phyloP scores from a whole-genome alignment of 2,888 invertebrate genomes.

The Mongoloraphidia duomilia region DNA sequence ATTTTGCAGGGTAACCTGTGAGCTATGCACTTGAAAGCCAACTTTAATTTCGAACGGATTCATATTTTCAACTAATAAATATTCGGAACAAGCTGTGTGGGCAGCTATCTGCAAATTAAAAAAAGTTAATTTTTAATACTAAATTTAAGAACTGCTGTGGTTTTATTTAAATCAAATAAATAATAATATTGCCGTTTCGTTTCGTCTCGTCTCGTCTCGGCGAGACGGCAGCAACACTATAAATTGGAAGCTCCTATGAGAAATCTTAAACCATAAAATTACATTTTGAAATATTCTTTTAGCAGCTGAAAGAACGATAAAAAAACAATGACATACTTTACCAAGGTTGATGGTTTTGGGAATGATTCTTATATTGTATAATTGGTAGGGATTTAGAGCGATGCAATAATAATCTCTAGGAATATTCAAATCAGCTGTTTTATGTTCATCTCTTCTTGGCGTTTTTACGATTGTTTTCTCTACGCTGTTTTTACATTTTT shows the following conservation, averaged over 20 bases:
- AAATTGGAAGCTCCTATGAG: no score
- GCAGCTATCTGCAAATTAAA: no score
- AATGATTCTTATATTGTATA: conserved; percentile 27
- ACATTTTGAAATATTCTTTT: no score
- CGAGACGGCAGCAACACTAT: no score
- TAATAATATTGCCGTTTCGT: no score
- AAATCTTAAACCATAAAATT: no score
- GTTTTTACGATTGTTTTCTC: no score
- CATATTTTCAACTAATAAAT: background rate
- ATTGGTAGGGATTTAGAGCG: conserved; percentile 27
- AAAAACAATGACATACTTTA: conserved; percentile 15
- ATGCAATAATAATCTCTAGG: conserved; percentile 16
- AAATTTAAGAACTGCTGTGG: no score
- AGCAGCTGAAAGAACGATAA: background rate
- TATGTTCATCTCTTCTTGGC: background rate
- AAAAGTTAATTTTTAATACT: no score
- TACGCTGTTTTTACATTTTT: no score
- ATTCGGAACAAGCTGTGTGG: background rate
- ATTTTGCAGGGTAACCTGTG: background rate
- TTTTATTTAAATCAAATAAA: no score
- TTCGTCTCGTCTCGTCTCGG: no score
- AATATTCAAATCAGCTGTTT: conserved; percentile 2
- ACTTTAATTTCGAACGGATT: conserved; percentile 15
- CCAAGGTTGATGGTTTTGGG: conserved; percentile 22
- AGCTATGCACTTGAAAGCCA: conserved; percentile 2